A percentile compares a stretch with the other conserved stretches of the same genome.
Conservation (phyloP, 2,888 invertebrate genomes). For the Ferdinandea cuprea region DNA sequence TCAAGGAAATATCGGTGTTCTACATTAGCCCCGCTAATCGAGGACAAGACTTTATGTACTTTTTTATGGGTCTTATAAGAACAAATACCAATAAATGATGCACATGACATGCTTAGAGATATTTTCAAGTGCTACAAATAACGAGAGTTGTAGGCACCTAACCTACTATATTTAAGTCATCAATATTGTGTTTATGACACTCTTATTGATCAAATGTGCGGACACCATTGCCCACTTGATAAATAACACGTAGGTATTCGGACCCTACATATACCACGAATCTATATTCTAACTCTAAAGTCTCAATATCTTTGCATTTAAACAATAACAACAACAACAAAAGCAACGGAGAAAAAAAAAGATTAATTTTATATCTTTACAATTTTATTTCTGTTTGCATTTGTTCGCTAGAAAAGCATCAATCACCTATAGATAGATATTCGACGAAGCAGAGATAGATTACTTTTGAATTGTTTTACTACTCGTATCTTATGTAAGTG, state of each 20-base stretch:
- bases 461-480: slow-evolving; percentile 61
- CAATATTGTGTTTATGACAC: slow-evolving; percentile 37
- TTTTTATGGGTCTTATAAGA: slow-evolving; percentile 5
- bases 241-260: slow-evolving; percentile 38
- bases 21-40: background rate
- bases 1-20: slow-evolving; percentile 10
- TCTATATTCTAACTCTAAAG: background rate
- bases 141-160: background rate
- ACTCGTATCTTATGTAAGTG: slow-evolving; percentile 3
- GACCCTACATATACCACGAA: background rate
- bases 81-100: slow-evolving; percentile 18
- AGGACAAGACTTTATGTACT: background rate
- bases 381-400: slow-evolving; percentile 70
- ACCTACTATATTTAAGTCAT: background rate
- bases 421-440: slow-evolving; percentile 69
- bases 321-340: background rate
- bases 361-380: slow-evolving; percentile 73
- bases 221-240: slow-evolving; percentile 41
- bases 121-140: slow-evolving; percentile 24
- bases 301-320: background rate
- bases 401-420: slow-evolving; percentile 62
- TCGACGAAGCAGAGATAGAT: slow-evolving; percentile 55
- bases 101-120: slow-evolving; percentile 32
- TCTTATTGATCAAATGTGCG: slow-evolving; percentile 29
- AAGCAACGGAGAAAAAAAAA: slow-evolving; percentile 15